These are phyloP conservation scores for Lordiphosa stackelbergi DNA, from an alignment of 1,140 invertebrate species.

Conservation along the genomic window DNA sequence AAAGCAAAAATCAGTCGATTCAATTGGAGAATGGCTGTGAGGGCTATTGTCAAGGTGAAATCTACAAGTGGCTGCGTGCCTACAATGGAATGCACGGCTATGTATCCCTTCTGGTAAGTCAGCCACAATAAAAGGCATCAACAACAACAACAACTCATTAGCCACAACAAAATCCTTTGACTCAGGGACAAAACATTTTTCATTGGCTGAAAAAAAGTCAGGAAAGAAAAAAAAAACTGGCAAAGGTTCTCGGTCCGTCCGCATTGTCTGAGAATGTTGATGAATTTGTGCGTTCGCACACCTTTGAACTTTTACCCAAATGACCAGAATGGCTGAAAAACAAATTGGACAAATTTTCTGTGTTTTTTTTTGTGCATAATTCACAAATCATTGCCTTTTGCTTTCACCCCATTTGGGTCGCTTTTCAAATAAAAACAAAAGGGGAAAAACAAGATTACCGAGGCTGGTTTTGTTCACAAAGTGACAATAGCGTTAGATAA, in stretches of 20 bases:
- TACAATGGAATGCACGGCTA: slow-evolving; percentile 73
- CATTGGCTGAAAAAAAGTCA: slow-evolving; percentile 25
- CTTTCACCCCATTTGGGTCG: neutral
- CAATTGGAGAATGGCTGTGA: slow-evolving; percentile 31
- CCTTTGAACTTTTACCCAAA: slow-evolving; percentile 30
- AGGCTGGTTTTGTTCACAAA: neutral
- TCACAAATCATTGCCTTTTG: slow-evolving; percentile 14
- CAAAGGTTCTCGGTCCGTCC: slow-evolving; percentile 2
- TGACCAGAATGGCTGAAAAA: slow-evolving; percentile 5
- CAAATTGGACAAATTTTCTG: slow-evolving; percentile 18
- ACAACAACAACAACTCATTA: neutral
- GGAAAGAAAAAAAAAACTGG: slow-evolving; percentile 16
- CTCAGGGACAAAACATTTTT: slow-evolving; percentile 40
- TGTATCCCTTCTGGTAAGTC: slow-evolving; percentile 71
- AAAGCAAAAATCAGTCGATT: slow-evolving; percentile 40
- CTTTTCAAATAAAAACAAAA: neutral
- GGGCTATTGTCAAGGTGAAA: slow-evolving; percentile 66
- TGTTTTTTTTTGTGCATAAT: slow-evolving; percentile 9
- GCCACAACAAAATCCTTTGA: slow-evolving; percentile 32
- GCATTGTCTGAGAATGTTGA: slow-evolving; percentile 12
- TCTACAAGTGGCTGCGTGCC: slow-evolving; percentile 54
- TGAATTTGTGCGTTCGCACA: slow-evolving; percentile 26
- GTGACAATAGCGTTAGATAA: neutral
- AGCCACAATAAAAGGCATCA: neutral
- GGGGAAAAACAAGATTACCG: too few species aligned